Conservation (phyloP, 2,797 vertebrate species). For the Dicrostonyx torquatus region DNA sequence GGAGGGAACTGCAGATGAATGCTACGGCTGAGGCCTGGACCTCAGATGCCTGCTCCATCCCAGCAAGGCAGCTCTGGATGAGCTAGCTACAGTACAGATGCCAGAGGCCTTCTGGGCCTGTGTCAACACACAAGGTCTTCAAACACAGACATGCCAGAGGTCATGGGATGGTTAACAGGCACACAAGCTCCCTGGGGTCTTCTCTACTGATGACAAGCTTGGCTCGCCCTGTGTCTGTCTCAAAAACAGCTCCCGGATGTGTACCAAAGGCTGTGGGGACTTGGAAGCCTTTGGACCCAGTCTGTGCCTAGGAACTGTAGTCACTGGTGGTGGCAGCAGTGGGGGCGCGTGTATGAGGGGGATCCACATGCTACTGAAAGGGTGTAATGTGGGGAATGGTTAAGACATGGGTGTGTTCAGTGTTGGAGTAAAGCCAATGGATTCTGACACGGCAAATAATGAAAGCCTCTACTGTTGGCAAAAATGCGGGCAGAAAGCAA, state of each 20-base stretch:
- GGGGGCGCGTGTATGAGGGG: background rate
- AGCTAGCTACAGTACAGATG: background rate
- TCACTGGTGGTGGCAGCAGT: background rate
- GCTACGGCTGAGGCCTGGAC: fast-evolving
- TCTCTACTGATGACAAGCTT: conserved; percentile 2
- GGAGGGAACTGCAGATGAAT: background rate
- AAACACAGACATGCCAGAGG: background rate
- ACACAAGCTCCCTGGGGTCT: background rate
- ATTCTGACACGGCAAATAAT: fast-evolving
- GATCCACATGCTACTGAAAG: background rate
- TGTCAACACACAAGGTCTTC: background rate
- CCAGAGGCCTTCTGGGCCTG: conserved; percentile 31
- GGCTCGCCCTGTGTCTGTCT: background rate
- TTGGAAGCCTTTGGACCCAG: background rate
- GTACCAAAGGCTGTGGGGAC: background rate
- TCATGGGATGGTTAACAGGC: background rate
- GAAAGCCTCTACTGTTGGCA: background rate
- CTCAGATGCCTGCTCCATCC: background rate
- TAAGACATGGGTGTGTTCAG: fast-evolving
- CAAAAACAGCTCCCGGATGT: background rate
- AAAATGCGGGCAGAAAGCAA: background rate
- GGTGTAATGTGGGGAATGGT: background rate
- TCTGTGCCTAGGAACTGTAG: background rate
- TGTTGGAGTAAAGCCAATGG: background rate
- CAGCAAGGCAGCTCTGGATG: background rate